Evolutionary conservation across 2,888 invertebrate species (phyloP).

Genomic region (Xylocampa areola): DNA sequence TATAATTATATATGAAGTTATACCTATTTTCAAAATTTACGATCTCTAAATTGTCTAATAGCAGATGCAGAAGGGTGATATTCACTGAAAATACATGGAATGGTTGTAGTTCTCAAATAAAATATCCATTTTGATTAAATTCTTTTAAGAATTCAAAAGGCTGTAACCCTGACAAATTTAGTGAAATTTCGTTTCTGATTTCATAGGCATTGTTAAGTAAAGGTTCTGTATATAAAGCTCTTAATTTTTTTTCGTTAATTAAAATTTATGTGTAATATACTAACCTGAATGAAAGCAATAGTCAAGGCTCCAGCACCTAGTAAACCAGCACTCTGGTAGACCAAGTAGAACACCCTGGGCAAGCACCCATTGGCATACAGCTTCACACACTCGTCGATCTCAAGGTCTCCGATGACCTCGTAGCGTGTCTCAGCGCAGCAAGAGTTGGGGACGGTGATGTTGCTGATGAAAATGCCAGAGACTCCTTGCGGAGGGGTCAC

Average conservation of each 20-base stretch:
- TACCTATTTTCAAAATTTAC: too few species aligned
- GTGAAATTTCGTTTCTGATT: too few species aligned
- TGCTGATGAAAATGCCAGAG: slow-evolving; percentile 73
- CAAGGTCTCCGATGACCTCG: slow-evolving; percentile 53
- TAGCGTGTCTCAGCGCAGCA: slow-evolving; percentile 86
- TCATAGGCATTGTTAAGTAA: too few species aligned
- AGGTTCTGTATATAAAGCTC: too few species aligned
- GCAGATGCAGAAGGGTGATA: too few species aligned
- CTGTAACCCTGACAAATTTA: too few species aligned
- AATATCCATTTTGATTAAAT: too few species aligned
- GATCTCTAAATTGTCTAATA: too few species aligned
- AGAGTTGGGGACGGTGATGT: slow-evolving; percentile 89
- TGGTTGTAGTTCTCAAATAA: too few species aligned
- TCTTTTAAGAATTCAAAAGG: too few species aligned
- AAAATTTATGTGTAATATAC: slow-evolving; percentile 13
- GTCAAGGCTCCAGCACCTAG: slow-evolving; percentile 94
- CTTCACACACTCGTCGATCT: slow-evolving; percentile 75
- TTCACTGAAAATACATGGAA: too few species aligned
- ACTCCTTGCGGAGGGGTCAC: slow-evolving; percentile 65
- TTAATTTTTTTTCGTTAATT: not conserved
- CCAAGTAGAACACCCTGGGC: slow-evolving; percentile 89
- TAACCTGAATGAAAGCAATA: slow-evolving; percentile 94
- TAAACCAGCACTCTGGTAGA: slow-evolving; percentile 93
- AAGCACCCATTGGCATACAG: slow-evolving; percentile 90
- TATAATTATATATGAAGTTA: too few species aligned